Conservation (phyloP, 2,797 vertebrate genomes). For the Tarsius wallacei region DNA sequence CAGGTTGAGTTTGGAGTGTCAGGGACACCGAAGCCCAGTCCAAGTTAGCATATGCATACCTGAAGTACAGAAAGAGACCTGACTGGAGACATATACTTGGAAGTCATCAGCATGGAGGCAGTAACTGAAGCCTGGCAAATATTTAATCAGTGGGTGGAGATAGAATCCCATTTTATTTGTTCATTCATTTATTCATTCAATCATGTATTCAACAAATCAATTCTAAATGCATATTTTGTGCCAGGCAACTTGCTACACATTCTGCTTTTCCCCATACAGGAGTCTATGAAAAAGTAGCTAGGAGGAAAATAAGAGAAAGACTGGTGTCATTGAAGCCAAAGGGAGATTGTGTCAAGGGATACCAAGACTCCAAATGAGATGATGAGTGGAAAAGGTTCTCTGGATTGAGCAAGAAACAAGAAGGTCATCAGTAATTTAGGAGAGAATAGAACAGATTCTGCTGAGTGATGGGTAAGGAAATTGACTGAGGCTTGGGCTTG, state of each 20-base stretch:
- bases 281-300: background rate
- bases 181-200: background rate
- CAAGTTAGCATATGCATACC: background rate
- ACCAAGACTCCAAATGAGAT: background rate
- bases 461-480: background rate
- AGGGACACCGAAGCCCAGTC: background rate
- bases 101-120: background rate
- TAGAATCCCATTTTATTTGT: background rate
- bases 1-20: background rate
- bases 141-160: background rate
- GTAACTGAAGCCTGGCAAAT: background rate
- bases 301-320: background rate
- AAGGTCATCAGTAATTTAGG: background rate
- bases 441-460: slow-evolving; percentile 8
- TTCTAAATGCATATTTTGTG: slow-evolving; percentile 29
- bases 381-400: background rate
- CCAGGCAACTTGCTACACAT: background rate
- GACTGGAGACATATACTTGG: background rate
- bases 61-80: background rate
- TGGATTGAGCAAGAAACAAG: slow-evolving; percentile 18
- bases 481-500: background rate
- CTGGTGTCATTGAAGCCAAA: background rate
- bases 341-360: background rate
- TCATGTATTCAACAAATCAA: background rate
- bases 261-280: background rate